Conservation (phyloP, 2,113 vertebrate species). For the Sylvia atricapilla region DNA sequence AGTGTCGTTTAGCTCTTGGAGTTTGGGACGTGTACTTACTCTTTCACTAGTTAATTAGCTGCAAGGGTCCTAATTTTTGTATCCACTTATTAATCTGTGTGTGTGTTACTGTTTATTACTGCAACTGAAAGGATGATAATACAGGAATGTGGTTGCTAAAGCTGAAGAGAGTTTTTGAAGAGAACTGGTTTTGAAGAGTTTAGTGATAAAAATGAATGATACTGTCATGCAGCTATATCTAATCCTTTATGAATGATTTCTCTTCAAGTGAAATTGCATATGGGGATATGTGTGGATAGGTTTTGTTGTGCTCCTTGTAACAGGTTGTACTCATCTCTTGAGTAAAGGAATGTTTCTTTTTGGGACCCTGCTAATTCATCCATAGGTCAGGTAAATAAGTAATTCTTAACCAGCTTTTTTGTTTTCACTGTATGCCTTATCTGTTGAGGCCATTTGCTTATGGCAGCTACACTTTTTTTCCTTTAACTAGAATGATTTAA, state of each 20-base stretch:
- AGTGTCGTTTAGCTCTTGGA: not conserved
- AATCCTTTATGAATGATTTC: not conserved
- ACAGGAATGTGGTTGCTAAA: not conserved
- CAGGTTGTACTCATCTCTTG: not conserved
- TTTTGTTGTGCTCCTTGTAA: not conserved
- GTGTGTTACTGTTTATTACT: not conserved
- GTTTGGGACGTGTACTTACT: not conserved
- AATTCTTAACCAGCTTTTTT: not conserved
- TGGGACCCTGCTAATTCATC: not conserved
- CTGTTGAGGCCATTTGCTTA: not conserved
- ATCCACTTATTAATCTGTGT: not conserved
- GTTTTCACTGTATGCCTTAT: not conserved
- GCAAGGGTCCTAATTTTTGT: not conserved
- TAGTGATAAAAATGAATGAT: not conserved
- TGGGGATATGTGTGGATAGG: rapidly evolving
- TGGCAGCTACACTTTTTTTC: not conserved
- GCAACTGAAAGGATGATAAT: not conserved
- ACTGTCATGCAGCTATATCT: not conserved
- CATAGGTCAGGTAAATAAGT: not conserved
- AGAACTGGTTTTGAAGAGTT: not conserved
- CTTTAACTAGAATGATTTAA: not conserved
- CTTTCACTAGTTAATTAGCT: not conserved
- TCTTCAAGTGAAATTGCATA: not conserved
- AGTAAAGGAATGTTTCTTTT: not conserved
- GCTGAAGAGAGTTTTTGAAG: not conserved